Evolutionary conservation across 2,797 vertebrate species (phyloP).

Genomic region (Melanogrammus aeglefinus): DNA sequence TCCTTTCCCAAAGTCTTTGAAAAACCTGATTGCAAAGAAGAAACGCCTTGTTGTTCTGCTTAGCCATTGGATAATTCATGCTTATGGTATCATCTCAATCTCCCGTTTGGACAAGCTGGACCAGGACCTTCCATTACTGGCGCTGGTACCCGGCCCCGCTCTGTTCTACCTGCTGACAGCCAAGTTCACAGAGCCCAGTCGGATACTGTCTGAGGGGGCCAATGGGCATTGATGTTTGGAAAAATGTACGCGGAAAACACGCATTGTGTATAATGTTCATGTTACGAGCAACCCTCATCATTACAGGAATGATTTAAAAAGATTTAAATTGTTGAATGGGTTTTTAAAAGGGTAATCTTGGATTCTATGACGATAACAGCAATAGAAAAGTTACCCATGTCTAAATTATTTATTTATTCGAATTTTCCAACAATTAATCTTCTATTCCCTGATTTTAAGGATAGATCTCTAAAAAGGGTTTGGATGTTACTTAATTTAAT

Average conservation of each 20-base stretch:
- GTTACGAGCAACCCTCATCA: background rate
- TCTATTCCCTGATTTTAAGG: background rate
- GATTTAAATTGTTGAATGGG: background rate
- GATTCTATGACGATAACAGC: background rate
- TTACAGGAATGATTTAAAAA: background rate
- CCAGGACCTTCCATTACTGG: slow-evolving; percentile 88
- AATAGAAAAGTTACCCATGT: background rate
- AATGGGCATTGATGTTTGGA: slow-evolving; percentile 79
- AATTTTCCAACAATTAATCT: background rate
- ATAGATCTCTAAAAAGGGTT: background rate
- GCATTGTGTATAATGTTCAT: background rate
- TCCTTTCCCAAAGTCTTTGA: slow-evolving; percentile 80
- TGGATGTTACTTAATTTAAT: background rate
- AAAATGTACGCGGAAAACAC: background rate
- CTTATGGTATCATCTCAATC: slow-evolving; percentile 96
- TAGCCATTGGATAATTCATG: slow-evolving; percentile 96
- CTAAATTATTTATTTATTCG: background rate
- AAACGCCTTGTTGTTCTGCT: slow-evolving; percentile 93
- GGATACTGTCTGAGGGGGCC: slow-evolving; percentile 89
- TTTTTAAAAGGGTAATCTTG: background rate
- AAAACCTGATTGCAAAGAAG: slow-evolving; percentile 91
- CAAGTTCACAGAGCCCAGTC: slow-evolving; percentile 91
- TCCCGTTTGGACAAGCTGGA: slow-evolving; percentile 90
- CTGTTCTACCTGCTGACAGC: slow-evolving; percentile 94
- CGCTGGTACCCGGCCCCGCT: slow-evolving; percentile 89